Percentiles rank a stretch among this genome's conserved stretches.
These are phyloP conservation scores for Campylomormyrus numenius DNA, from an alignment of 2,113 vertebrate genomes.

Conservation along the genomic window DNA sequence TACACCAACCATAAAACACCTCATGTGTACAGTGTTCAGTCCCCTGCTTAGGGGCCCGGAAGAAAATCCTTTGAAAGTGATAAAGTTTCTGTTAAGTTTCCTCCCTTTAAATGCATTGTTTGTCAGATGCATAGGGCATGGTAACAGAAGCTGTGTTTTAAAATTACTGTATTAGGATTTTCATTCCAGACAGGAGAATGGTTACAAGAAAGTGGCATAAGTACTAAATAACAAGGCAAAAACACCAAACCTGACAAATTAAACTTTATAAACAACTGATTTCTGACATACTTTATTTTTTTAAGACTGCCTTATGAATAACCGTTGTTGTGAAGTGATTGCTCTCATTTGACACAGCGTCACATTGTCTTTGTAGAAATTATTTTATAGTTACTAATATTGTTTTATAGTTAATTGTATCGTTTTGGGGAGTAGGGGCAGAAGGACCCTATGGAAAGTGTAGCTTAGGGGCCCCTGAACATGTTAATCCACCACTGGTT, in stretches of 20 bases:
- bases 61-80: not conserved
- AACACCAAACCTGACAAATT: not conserved
- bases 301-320: not conserved
- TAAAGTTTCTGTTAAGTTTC: not conserved
- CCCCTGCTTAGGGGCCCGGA: not conserved
- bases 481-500: not conserved
- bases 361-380: too few species aligned
- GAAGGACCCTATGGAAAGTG: not conserved
- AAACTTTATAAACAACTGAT: not conserved
- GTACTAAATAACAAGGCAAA: not conserved
- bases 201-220: not conserved
- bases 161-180: not conserved
- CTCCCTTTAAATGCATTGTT: not conserved
- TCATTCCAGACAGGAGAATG: not conserved
- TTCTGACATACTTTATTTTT: not conserved
- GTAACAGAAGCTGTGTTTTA: not conserved
- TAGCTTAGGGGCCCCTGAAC: not conserved
- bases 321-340: not conserved
- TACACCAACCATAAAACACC: not conserved
- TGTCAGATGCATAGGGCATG: not conserved
- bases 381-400: too few species aligned
- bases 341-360: too few species aligned
- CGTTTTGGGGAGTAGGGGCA: not conserved
- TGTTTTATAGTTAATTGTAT: too few species aligned
- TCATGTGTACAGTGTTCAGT: not conserved